Conservation (phyloP, 1,140 invertebrate species). For the Drosophila littoralis region DNA sequence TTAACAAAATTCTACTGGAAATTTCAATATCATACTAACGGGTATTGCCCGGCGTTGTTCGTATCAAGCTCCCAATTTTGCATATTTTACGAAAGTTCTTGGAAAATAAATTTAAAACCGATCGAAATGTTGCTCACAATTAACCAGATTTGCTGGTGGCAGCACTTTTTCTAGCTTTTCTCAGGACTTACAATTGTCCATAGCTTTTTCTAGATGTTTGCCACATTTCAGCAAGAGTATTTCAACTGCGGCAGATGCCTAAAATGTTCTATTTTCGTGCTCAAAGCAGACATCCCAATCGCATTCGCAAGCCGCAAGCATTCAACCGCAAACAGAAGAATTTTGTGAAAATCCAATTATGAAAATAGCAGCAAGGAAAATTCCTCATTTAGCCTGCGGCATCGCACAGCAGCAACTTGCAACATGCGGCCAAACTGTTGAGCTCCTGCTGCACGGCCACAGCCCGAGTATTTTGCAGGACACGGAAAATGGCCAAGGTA, state of each 20-base stretch:
- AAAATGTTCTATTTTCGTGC: slow-evolving; percentile 39
- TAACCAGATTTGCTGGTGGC: no score
- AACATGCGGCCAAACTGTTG: slow-evolving; percentile 39
- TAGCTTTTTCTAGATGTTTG: no score
- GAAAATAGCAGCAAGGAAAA: slow-evolving; percentile 60
- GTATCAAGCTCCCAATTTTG: no score
- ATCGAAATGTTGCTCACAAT: no score
- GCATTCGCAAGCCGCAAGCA: slow-evolving; percentile 25
- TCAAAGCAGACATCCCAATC: slow-evolving; percentile 26
- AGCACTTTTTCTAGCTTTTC: no score
- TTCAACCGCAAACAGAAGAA: neutral
- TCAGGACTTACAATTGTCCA: no score
- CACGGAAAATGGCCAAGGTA: slow-evolving; percentile 53
- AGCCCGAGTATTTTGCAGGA: neutral
- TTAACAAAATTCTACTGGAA: no score
- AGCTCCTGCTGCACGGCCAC: slow-evolving; percentile 12
- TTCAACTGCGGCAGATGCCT: neutral
- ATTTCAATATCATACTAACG: no score
- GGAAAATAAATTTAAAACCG: no score
- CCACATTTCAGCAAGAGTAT: neutral
- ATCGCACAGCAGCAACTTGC: slow-evolving; percentile 31
- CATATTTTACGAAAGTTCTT: no score
- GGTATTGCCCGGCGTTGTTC: no score
- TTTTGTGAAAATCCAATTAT: slow-evolving; percentile 72
- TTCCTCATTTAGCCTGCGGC: slow-evolving; percentile 49